Evolutionary conservation across 2,888 invertebrate genomes (phyloP), one percentile per base, ranked within the genome.

Genomic region (Xanthia icteritia): DNA sequence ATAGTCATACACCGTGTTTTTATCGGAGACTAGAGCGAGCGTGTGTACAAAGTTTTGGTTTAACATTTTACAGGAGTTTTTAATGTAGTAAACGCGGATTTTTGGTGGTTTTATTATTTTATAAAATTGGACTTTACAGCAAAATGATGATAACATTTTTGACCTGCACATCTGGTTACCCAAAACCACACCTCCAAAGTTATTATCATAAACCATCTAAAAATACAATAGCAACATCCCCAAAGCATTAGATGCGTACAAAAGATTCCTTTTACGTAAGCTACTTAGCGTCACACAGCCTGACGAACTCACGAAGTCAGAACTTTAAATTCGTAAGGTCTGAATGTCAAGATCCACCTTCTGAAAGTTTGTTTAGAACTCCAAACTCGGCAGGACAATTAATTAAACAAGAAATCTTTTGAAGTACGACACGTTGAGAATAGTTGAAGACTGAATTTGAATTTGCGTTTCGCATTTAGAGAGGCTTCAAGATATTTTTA

Each of bases 371-470:
- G 63, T 84, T 78, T 45, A 56, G 54, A 84, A 86, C 81, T 86
- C 51, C 15, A 63, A 78, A 81, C 77, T 83, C 79, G 31, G 23
- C 48, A 71, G 65, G 74, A 85, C 73, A 85, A 86, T 84, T 84
- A 84, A 81, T 86, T 81, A 77, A 77, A 81, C 76, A 69, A 65
- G 72, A 81, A 81, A 85, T 79, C 84, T 86, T 79, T 77, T 77
- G 75, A 78, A 76, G 70, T 64, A 58, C 58, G 71, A 77, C 74
- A 83, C 70, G 74, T 75, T 65, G 17, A 27, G 82, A 66, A 85
- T 82, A 82, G 83, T 85, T 85, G 68, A 75, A 73, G 63, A 23
- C 45, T 45, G 66, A 78, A 82, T 76, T 83, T 73, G 23, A 83
- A 81, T 77, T 77, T 70, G 45, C 69, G 42, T 76, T 77, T 66